Conservation (phyloP, 2,113 vertebrate species). For the Xiphophorus hellerii region DNA sequence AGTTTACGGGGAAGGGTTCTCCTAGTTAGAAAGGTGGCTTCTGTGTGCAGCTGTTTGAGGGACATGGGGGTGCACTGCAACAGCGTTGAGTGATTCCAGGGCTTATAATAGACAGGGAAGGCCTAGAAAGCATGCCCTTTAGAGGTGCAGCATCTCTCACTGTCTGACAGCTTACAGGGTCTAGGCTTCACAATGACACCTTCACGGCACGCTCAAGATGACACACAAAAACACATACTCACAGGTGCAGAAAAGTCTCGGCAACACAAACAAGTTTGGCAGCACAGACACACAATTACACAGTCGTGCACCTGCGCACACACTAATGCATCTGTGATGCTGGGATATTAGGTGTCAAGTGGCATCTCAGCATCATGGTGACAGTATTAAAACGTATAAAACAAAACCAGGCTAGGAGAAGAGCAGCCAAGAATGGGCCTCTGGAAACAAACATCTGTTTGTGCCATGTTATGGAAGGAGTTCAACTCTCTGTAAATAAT, state of each 20-base stretch:
- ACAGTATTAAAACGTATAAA: conserved; percentile 65
- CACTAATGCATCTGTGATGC: conserved; percentile 54
- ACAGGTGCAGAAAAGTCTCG: conserved; percentile 60
- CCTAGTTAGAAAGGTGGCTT: conserved; percentile 73
- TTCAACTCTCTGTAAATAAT: conserved; percentile 53
- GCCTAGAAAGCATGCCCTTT: conserved; percentile 75
- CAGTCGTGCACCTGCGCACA: conserved; percentile 2
- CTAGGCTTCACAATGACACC: conserved; percentile 74
- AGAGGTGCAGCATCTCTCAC: conserved; percentile 78
- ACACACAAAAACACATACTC: conserved; percentile 66
- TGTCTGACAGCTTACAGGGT: conserved; percentile 76
- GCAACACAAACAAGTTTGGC: conserved; percentile 65
- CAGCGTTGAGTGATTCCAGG: conserved; percentile 73
- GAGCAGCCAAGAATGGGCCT: conserved; percentile 44
- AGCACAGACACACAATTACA: conserved; percentile 20
- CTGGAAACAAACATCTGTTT: conserved; percentile 65
- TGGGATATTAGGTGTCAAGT: conserved; percentile 62
- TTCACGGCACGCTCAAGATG: conserved; percentile 65
- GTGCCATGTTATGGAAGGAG: conserved; percentile 58
- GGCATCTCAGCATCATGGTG: conserved; percentile 60
- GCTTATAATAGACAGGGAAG: conserved; percentile 79
- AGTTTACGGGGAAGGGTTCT: conserved; percentile 70
- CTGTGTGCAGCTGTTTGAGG: conserved; percentile 70
- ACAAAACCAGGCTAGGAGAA: conserved; percentile 61
- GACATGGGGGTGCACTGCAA: conserved; percentile 68